These are phyloP conservation scores for Lycia hirtaria DNA, from an alignment of 2,888 invertebrate genomes.

Conservation along the genomic window DNA sequence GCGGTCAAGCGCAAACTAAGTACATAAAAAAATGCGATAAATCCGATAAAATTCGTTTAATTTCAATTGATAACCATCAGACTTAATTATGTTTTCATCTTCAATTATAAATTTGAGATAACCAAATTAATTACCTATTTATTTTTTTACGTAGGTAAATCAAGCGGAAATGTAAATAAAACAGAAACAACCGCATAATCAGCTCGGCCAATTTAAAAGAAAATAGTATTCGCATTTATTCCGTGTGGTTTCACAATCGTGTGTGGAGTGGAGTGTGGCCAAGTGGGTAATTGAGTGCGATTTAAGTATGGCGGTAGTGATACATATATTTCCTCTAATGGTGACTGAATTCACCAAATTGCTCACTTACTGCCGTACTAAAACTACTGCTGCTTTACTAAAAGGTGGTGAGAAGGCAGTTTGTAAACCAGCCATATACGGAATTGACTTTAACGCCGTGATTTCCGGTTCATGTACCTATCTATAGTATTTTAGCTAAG, in stretches of 20 bases:
- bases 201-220: constrained; percentile 40
- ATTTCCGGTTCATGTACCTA: no score
- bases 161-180: constrained; percentile 25
- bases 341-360: constrained; percentile 49
- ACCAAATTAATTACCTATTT: background rate
- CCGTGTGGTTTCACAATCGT: constrained; percentile 54
- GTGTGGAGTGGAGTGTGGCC: constrained; percentile 47
- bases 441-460: no score
- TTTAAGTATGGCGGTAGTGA: constrained; percentile 60
- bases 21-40: no score
- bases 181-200: constrained; percentile 7
- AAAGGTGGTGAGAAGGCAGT: constrained; percentile 25
- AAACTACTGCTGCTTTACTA: constrained; percentile 43
- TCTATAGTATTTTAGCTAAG: no score
- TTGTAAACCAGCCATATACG: no score
- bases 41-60: no score
- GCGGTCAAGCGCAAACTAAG: no score
- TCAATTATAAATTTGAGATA: background rate
- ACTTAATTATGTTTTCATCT: background rate
- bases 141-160: background rate
- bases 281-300: constrained; percentile 53
- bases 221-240: constrained; percentile 50
- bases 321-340: constrained; percentile 57
- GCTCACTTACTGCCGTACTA: constrained; percentile 32
- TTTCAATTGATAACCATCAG: no score